Percentiles rank a stretch among this genome's conserved stretches.
These are phyloP conservation scores for Alethe diademata DNA, from an alignment of 2,113 vertebrate genomes.

Conservation along the genomic window DNA sequence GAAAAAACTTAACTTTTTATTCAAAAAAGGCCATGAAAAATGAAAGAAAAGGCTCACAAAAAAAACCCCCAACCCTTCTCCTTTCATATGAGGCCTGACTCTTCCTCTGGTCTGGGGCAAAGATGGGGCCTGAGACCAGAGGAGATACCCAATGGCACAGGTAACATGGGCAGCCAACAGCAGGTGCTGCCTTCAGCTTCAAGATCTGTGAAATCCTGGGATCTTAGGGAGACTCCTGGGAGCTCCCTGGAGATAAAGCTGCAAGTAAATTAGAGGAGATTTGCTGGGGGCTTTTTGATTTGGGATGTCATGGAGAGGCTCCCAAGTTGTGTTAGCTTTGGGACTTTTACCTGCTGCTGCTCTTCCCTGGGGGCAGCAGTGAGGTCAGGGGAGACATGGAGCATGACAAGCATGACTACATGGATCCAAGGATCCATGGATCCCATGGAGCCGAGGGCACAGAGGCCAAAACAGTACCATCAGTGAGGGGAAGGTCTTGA, in stretches of 20 bases:
- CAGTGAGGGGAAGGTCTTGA: background rate
- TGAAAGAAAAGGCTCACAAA: background rate
- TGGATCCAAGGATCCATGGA: background rate
- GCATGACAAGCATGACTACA: background rate
- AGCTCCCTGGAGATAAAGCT: background rate
- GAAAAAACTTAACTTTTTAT: background rate
- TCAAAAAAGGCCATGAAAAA: background rate
- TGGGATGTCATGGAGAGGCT: background rate
- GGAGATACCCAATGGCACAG: background rate
- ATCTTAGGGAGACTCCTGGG: background rate
- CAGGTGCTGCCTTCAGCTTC: background rate
- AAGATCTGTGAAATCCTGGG: background rate
- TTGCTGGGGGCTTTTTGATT: background rate
- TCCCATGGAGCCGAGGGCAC: background rate
- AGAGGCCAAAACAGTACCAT: fast-evolving
- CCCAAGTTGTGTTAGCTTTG: background rate
- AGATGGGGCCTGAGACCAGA: background rate
- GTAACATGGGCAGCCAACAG: background rate
- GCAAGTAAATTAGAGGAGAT: background rate
- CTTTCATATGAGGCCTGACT: background rate
- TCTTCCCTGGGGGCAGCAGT: background rate
- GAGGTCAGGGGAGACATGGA: background rate
- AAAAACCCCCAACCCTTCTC: fast-evolving
- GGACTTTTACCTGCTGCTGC: background rate
- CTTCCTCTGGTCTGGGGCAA: background rate